Evolutionary conservation across 2,888 invertebrate genomes (phyloP).

Genomic region (Epicampocera succincta): DNA sequence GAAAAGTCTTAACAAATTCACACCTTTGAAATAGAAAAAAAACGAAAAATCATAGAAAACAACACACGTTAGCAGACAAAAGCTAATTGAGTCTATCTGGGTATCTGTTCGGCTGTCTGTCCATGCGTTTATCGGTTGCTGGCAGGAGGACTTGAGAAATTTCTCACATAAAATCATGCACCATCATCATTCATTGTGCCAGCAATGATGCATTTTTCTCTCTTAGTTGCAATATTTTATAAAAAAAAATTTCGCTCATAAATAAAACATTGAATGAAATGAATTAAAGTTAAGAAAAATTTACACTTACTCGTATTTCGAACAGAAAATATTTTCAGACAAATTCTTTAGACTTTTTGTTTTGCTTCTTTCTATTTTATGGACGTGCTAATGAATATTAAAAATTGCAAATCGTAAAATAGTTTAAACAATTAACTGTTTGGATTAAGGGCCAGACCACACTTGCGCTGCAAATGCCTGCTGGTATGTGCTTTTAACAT

Average conservation of each 20-base stretch:
- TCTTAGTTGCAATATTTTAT: conserved; percentile 22
- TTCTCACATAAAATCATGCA: conserved; percentile 58
- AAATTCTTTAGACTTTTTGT: conserved; percentile 47
- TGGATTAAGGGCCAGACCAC: too few species aligned
- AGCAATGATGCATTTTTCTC: conserved; percentile 8
- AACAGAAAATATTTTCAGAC: conserved; percentile 36
- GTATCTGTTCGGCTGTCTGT: conserved; percentile 10
- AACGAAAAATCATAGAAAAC: conserved; percentile 15
- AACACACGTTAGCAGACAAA: conserved; percentile 37
- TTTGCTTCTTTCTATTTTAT: conserved; percentile 22
- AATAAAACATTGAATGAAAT: conserved; percentile 56
- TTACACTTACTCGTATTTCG: conserved; percentile 4
- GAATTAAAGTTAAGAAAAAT: conserved; percentile 24
- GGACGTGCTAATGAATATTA: conserved; percentile 37
- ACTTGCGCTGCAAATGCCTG: too few species aligned
- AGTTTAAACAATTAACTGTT: too few species aligned
- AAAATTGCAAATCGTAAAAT: too few species aligned
- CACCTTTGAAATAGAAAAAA: conserved; percentile 40
- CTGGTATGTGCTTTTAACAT: too few species aligned
- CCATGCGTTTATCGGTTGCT: conserved; percentile 10
- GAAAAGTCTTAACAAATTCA: conserved; percentile 55
- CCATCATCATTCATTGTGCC: conserved; percentile 39
- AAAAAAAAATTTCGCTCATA: conserved; percentile 25
- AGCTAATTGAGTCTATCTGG: conserved; percentile 52
- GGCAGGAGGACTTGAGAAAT: conserved; percentile 60